Evolutionary conservation across 2,113 vertebrate genomes (phyloP).

Genomic region (Cephalopterus ornatus): DNA sequence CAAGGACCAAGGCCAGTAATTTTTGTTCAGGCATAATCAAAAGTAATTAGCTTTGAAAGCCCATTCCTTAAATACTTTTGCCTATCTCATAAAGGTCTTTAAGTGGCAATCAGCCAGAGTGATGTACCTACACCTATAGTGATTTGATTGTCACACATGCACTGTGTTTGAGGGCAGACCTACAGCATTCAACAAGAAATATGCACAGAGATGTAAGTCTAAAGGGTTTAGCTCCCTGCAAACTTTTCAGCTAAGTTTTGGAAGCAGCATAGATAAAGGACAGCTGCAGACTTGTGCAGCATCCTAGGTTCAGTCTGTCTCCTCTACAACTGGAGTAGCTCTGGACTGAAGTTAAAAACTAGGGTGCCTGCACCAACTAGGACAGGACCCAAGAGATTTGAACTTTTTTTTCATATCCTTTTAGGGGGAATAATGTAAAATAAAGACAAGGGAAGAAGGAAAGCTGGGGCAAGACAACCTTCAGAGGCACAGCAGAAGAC

Average conservation of each 20-base stretch:
- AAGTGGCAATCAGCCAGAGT: not conserved
- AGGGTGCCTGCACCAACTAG: not conserved
- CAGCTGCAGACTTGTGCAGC: not conserved
- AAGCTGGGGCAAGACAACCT: not conserved
- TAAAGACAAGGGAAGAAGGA: not conserved
- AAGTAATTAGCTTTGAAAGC: not conserved
- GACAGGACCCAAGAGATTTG: not conserved
- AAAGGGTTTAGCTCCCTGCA: not conserved
- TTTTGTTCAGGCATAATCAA: not conserved
- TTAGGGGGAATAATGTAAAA: not conserved
- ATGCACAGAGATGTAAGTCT: not conserved
- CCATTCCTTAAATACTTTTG: not conserved
- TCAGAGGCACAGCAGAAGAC: not conserved
- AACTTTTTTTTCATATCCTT: not conserved
- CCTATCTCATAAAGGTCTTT: not conserved
- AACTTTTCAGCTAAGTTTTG: not conserved
- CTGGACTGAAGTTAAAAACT: not conserved
- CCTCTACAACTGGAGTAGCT: not conserved
- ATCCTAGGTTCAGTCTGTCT: not conserved
- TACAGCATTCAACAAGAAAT: not conserved
- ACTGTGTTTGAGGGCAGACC: not conserved
- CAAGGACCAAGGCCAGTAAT: not conserved
- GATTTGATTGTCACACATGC: not conserved
- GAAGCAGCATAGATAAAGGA: not conserved
- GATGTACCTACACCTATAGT: not conserved